A percentile compares a stretch with the other conserved stretches of the same genome.
Evolutionary conservation across 1,140 invertebrate species (phyloP).

Genomic region (Epicauta chinensis): DNA sequence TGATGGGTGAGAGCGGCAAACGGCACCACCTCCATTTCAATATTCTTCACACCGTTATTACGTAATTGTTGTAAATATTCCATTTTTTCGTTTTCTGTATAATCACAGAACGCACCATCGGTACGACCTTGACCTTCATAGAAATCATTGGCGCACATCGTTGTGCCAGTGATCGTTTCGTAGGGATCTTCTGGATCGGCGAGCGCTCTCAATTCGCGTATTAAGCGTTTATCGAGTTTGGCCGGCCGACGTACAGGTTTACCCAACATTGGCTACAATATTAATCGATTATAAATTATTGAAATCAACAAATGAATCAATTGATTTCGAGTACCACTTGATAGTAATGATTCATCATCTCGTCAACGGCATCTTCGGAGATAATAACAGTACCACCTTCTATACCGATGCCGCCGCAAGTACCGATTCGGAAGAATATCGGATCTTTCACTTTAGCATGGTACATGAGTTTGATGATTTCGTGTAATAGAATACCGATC

Average conservation of each 20-base stretch:
- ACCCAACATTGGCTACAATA: constrained; percentile 66
- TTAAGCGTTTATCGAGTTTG: constrained; percentile 72
- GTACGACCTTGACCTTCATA: constrained; percentile 96
- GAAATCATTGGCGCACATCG: constrained; percentile 95
- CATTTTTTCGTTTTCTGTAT: constrained; percentile 83
- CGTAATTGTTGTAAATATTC: constrained; percentile 74
- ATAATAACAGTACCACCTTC: constrained; percentile 69
- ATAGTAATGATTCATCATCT: constrained; percentile 56
- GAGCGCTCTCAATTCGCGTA: constrained; percentile 68
- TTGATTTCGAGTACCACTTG: constrained; percentile 56
- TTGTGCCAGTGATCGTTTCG: constrained; percentile 79
- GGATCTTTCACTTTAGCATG: constrained; percentile 68
- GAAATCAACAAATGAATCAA: no score
- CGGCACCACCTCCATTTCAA: constrained; percentile 94
- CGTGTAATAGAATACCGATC: constrained; percentile 71
- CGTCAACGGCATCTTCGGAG: constrained; percentile 62
- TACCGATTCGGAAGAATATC: constrained; percentile 74
- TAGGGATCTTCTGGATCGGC: constrained; percentile 74
- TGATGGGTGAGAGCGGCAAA: constrained; percentile 92
- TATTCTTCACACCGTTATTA: constrained; percentile 81
- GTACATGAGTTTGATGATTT: constrained; percentile 73
- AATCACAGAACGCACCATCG: constrained; percentile 97
- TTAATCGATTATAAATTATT: background rate
- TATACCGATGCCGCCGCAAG: constrained; percentile 70
- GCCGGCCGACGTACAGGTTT: constrained; percentile 75